phyloP scores from a whole-genome alignment of 92 coral and sea anemone species.

The Hydrozoanthus gracilis region DNA sequence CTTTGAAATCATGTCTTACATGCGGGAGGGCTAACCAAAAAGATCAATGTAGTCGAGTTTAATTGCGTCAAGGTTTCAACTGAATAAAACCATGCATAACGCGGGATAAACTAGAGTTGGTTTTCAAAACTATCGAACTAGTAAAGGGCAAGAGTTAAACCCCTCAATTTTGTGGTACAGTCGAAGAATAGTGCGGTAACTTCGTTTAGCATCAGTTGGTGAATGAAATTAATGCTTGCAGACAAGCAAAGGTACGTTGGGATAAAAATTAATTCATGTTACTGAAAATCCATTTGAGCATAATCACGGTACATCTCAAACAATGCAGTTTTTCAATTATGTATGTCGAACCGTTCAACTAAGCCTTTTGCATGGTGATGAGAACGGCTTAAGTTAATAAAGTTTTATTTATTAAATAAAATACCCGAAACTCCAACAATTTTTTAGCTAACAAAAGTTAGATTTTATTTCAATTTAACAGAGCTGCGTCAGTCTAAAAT shows the following conservation, averaged over 20 bases:
- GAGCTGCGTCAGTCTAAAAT: background rate
- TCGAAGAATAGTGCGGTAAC: too few relatives aligned
- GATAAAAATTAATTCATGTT: background rate
- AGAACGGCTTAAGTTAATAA: background rate
- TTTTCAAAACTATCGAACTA: background rate
- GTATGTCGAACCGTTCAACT: background rate
- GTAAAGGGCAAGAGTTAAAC: background rate
- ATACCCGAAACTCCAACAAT: background rate
- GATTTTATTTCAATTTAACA: background rate
- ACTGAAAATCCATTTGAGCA: background rate
- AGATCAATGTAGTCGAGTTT: background rate
- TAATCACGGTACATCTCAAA: background rate
- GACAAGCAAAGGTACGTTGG: too few relatives aligned
- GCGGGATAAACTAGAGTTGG: background rate
- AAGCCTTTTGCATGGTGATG: background rate
- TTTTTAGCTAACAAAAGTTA: background rate
- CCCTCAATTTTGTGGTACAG: background rate
- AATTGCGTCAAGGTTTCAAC: background rate
- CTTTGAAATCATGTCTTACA: slow-evolving; percentile 1
- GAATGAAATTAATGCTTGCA: too few relatives aligned
- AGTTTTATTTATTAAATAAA: background rate
- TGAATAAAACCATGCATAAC: background rate
- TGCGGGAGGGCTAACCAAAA: background rate
- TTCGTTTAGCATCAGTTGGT: too few relatives aligned
- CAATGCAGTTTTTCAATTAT: background rate